A percentile compares a stretch with the other conserved stretches of the same genome.
Conservation (phyloP, 2,888 invertebrate genomes). For the Drosophila leonis region DNA sequence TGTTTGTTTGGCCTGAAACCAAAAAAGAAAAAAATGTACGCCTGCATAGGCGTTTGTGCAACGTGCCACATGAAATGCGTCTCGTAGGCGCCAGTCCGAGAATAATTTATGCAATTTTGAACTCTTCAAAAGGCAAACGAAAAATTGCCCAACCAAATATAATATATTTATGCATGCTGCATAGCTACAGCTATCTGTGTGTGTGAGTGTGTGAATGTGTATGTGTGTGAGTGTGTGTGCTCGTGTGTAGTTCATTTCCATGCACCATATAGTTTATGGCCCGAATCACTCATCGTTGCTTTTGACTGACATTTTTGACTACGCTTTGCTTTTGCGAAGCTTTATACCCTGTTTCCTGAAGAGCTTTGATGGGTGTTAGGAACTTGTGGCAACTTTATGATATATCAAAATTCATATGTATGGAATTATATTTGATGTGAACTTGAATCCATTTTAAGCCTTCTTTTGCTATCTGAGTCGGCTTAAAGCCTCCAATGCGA, state of each 20-base stretch:
- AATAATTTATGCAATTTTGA: slow-evolving; percentile 64
- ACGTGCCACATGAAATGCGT: slow-evolving; percentile 50
- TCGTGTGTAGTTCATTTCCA: slow-evolving; percentile 26
- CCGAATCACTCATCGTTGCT: slow-evolving; percentile 49
- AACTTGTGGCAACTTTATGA: too few relatives aligned
- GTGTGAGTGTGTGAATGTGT: neutral
- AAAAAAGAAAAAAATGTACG: slow-evolving; percentile 39
- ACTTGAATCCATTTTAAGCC: neutral
- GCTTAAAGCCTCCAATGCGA: neutral
- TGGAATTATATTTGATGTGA: neutral
- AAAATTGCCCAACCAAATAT: slow-evolving; percentile 52
- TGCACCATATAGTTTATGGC: slow-evolving; percentile 53
- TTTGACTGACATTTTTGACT: slow-evolving; percentile 49
- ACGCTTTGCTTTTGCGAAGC: slow-evolving; percentile 25
- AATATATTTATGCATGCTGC: slow-evolving; percentile 52
- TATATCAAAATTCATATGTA: neutral
- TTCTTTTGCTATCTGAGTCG: neutral
- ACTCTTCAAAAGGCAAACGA: slow-evolving; percentile 48
- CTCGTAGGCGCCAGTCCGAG: slow-evolving; percentile 62
- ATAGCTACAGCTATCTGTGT: slow-evolving; percentile 1
- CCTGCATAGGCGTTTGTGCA: slow-evolving; percentile 36
- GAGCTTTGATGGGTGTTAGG: neutral
- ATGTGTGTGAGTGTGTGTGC: neutral
- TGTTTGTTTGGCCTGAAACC: slow-evolving; percentile 15
- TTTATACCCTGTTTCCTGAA: neutral